Evolutionary conservation across 1,140 invertebrate species (phyloP).

Genomic region (Drosophila sulfurigaster): DNA sequence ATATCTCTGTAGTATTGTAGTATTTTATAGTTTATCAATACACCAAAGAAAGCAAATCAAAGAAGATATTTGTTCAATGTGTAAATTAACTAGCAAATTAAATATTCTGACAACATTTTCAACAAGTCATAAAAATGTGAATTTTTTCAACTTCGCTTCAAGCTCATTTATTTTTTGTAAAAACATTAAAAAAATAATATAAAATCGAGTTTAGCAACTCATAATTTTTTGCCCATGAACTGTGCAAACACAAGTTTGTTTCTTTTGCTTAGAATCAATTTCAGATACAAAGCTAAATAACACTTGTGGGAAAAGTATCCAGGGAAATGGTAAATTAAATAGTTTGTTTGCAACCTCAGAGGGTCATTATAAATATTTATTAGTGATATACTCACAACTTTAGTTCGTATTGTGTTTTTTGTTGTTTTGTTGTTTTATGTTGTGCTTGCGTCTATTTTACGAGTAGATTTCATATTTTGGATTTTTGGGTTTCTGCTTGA

Average conservation of each 20-base stretch:
- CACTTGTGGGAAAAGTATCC: background rate
- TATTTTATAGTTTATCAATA: no score
- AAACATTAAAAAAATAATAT: no score
- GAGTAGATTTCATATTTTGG: conserved; percentile 3
- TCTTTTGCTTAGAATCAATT: background rate
- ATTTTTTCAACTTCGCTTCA: no score
- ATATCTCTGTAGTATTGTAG: no score
- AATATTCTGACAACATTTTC: no score
- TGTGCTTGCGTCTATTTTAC: background rate
- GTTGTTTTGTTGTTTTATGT: background rate
- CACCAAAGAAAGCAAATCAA: no score
- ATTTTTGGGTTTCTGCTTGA: background rate
- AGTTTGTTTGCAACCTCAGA: conserved; percentile 1
- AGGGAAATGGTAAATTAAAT: conserved; percentile 1
- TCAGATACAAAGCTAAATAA: background rate
- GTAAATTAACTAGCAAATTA: no score
- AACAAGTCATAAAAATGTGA: no score
- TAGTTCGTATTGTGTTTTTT: background rate
- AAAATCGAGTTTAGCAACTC: no score
- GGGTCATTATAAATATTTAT: conserved; percentile 16
- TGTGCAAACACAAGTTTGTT: background rate
- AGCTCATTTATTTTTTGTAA: no score
- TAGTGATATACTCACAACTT: background rate
- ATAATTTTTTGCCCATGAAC: no score
- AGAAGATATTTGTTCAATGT: no score